These are phyloP conservation scores for Aeoliscus strigatus DNA, from an alignment of 2,797 vertebrate genomes.

Conservation along the genomic window DNA sequence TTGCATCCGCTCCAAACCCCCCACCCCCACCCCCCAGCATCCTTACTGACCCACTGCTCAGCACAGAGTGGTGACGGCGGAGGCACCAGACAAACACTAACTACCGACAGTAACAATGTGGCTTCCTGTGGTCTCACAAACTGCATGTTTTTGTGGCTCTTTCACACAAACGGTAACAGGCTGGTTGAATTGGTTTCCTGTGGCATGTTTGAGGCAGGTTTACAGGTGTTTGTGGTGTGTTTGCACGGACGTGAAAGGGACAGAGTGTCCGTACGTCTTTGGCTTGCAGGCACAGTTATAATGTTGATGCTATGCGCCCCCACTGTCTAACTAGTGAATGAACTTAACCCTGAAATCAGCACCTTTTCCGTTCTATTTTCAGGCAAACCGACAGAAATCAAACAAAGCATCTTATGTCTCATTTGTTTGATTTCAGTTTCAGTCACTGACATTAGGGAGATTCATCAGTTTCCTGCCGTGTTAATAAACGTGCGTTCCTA, in stretches of 20 bases:
- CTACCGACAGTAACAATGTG: constrained; percentile 55
- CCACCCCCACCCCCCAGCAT: constrained; percentile 34
- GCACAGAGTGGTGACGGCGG: constrained; percentile 29
- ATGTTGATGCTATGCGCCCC: no score
- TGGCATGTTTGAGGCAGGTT: constrained; percentile 43
- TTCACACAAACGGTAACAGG: no score
- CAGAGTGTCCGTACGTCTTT: constrained; percentile 5
- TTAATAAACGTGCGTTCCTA: no score
- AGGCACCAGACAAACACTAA: constrained; percentile 46
- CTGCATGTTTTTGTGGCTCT: constrained; percentile 45
- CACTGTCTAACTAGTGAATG: no score
- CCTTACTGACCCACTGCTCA: constrained; percentile 39
- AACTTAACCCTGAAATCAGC: no score
- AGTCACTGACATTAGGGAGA: no score
- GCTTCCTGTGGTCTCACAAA: constrained; percentile 53
- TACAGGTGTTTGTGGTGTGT: constrained; percentile 48
- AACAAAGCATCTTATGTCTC: no score
- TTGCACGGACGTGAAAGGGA: constrained; percentile 39
- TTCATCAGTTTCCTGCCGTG: no score
- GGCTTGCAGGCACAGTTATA: no score
- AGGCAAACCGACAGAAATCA: no score
- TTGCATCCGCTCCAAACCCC: constrained; percentile 31
- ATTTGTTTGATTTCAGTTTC: no score
- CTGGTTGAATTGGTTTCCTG: constrained; percentile 48
- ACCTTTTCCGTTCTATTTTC: no score